These are phyloP conservation scores for Coptodon rendalli DNA, from an alignment of 2,113 vertebrate genomes.

Conservation along the genomic window DNA sequence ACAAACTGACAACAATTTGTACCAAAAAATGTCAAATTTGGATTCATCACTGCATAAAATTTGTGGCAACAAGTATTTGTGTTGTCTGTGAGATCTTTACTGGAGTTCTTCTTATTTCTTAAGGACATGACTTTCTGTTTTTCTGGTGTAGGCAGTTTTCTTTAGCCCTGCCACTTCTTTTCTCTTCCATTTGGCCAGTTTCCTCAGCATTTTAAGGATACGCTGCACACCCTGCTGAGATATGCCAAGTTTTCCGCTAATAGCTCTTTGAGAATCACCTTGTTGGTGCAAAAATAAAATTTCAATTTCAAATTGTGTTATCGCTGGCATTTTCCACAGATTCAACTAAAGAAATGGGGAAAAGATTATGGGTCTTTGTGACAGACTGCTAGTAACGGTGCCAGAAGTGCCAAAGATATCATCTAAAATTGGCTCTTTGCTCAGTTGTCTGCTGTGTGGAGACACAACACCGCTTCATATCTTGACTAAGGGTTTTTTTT, in stretches of 20 bases:
- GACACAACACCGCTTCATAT: background rate
- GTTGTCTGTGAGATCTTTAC: background rate
- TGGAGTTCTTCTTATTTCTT: background rate
- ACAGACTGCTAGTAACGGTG: background rate
- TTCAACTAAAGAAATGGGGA: background rate
- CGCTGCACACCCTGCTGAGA: background rate
- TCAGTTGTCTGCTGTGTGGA: background rate
- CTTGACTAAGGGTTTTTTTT: background rate
- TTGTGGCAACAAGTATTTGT: background rate
- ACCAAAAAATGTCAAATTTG: background rate
- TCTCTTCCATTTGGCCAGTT: background rate
- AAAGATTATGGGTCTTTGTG: background rate
- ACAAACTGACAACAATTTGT: background rate
- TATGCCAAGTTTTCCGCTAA: background rate
- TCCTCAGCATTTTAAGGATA: background rate
- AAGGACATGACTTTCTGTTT: background rate
- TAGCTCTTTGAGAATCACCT: background rate
- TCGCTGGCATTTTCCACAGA: background rate
- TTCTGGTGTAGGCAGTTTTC: background rate
- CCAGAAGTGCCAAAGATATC: background rate
- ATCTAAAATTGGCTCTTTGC: background rate
- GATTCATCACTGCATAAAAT: background rate
- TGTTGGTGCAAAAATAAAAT: background rate
- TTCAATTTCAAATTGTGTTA: background rate
- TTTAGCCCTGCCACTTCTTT: background rate